phyloP scores from a whole-genome alignment of 2,113 vertebrate species.

The Cricetomys ansorgei region DNA sequence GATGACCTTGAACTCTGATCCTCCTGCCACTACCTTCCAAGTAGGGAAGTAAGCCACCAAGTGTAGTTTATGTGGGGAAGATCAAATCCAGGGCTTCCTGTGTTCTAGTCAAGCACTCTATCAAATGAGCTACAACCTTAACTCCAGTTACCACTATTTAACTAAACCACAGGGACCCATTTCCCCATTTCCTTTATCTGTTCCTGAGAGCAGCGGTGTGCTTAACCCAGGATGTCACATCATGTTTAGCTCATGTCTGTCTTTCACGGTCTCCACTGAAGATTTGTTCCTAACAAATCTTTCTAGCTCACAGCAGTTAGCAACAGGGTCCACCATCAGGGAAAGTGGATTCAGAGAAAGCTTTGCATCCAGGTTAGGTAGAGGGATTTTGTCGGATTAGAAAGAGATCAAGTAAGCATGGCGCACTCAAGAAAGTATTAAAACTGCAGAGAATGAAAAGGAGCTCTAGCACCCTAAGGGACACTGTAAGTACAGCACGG shows the following conservation, averaged over 20 bases:
- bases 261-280: neutral
- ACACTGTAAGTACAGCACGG: slow-evolving; percentile 26
- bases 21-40: neutral
- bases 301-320: neutral
- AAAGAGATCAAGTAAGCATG: neutral
- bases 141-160: neutral
- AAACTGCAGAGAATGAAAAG: neutral
- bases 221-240: neutral
- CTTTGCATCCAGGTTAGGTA: slow-evolving; percentile 26
- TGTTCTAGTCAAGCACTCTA: neutral
- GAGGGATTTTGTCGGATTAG: slow-evolving; percentile 68
- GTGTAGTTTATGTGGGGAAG: too few relatives aligned
- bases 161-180: neutral
- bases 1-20: neutral
- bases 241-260: neutral
- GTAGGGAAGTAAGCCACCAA: neutral
- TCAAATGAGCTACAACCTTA: neutral
- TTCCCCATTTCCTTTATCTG: neutral
- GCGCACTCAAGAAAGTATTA: slow-evolving; percentile 62
- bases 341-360: neutral
- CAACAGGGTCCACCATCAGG: neutral
- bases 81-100: neutral
- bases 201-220: neutral
- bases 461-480: neutral
- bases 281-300: neutral